Base-by-base conservation (phyloP, 1,140 invertebrate genomes). In the Drosophila tsacasi region DNA sequence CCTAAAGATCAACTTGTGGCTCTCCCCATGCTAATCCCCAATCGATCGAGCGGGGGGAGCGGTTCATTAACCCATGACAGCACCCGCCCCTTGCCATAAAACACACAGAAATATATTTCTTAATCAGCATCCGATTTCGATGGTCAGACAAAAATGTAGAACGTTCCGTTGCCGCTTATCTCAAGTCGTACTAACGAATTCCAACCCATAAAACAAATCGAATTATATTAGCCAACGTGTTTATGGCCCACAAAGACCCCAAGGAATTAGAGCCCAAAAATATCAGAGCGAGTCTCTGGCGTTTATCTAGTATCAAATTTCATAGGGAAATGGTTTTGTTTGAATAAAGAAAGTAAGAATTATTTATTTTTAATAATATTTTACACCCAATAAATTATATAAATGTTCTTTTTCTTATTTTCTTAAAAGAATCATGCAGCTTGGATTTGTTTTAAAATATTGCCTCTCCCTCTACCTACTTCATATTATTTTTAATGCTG, bases 201-300 rank as follows among this genome's bases (percentile, higher is more conserved):
- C 52, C 44, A 54, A 17, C 49, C 71, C 77, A 77, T 83, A 81
- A 81, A 63, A 72, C 77, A 75, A 71, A 79, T 66, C 60, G 78
- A 87, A 84, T 87, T 73, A 76, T 84, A 76, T 40, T 80, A 72
- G 74, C 67, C 69, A 50, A 68, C 74, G 80, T 80, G 72, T 87
- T 86, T 87, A 86, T 80, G 64, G 47, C 30, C 52, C 23, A 27
- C n/a, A n/a, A n/a, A n/a, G 23, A 23, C 46, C 25, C 15, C 7
- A 32, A 42, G 57, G 49, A 76, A 76, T 47, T 47, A 54, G 23
- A 40, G 25, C 17, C 54, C 23, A 21, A 44, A 42, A 44, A 62
- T 42, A 8, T 40, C 46, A 27, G n/a, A n/a, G 19, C 10, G 21
- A n/a, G 37, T 52, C 37, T 27, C 7, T 27, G 15, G 12, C n/a